A percentile compares a stretch with the other conserved stretches of the same genome.
Conservation (phyloP, 2,797 vertebrate genomes). For the Notoglanidium macrostoma region DNA sequence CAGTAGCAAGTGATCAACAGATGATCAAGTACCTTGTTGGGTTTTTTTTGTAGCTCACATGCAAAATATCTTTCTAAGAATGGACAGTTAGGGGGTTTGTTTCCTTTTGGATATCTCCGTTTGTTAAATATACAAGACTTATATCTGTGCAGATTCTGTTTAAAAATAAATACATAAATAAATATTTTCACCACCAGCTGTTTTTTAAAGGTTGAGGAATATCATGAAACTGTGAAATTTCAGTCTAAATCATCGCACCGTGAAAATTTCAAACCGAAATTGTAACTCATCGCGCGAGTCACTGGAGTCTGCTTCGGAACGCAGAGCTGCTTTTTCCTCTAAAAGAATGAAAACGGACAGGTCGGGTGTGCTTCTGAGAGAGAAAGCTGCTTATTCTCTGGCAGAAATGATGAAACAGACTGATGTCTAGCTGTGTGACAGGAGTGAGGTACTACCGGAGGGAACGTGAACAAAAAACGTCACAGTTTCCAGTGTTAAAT, state of each 20-base stretch:
- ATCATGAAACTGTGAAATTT: neutral
- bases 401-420: slow-evolving; percentile 4
- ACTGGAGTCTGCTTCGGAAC: neutral
- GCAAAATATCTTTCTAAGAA: neutral
- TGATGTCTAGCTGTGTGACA: neutral
- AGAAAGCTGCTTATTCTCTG: neutral
- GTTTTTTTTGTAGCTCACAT: neutral
- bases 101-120: neutral
- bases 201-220: neutral
- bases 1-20: neutral
- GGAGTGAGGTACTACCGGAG: neutral
- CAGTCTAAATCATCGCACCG: neutral
- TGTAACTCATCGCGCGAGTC: neutral
- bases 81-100: neutral
- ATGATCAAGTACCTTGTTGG: too few species aligned
- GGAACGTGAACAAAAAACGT: neutral
- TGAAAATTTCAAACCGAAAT: neutral
- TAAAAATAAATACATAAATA: neutral
- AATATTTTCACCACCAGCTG: neutral
- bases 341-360: neutral
- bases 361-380: neutral
- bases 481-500: slow-evolving; percentile 7
- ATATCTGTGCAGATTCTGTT: neutral
- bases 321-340: neutral
- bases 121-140: too few species aligned